A percentile compares a stretch with the other conserved stretches of the same genome.
Conservation (phyloP, 23 tunicate genomes). For the Diplosoma virens region DNA sequence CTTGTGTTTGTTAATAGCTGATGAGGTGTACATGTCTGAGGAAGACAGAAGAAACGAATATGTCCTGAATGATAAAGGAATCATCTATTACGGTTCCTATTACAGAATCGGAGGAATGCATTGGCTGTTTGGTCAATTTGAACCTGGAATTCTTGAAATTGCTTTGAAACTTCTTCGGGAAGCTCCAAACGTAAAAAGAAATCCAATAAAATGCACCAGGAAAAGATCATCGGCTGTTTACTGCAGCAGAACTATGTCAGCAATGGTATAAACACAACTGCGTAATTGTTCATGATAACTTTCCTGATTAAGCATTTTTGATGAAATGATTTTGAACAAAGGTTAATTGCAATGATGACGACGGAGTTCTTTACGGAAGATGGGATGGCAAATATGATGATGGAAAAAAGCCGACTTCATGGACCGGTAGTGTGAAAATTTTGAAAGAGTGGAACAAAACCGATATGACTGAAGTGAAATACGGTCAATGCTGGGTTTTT, state of each 20-base stretch:
- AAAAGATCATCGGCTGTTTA: constrained; percentile 67
- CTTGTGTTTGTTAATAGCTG: too few relatives aligned
- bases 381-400: constrained; percentile 79
- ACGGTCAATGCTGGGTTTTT: constrained; percentile 98
- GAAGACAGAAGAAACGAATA: constrained; percentile 68
- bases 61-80: constrained; percentile 59
- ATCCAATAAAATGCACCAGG: constrained; percentile 55
- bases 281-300: too few relatives aligned
- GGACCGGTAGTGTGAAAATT: constrained; percentile 77
- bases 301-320: too few relatives aligned
- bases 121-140: constrained; percentile 94
- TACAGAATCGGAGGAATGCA: constrained; percentile 32
- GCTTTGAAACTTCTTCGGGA: constrained; percentile 64
- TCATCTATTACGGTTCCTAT: constrained; percentile 47
- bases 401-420: constrained; percentile 56
- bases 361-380: constrained; percentile 62
- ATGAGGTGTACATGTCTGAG: constrained; percentile 66
- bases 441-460: constrained; percentile 59
- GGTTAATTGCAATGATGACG: constrained; percentile 70
- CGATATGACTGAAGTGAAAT: constrained; percentile 57
- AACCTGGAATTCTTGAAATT: constrained; percentile 73
- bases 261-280: constrained; percentile 48
- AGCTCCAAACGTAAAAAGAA: constrained; percentile 39
- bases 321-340: too few relatives aligned
- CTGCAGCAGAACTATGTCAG: constrained; percentile 81